Evolutionary conservation across 1,140 invertebrate genomes (phyloP).

Genomic region (Drosophila pandora): DNA sequence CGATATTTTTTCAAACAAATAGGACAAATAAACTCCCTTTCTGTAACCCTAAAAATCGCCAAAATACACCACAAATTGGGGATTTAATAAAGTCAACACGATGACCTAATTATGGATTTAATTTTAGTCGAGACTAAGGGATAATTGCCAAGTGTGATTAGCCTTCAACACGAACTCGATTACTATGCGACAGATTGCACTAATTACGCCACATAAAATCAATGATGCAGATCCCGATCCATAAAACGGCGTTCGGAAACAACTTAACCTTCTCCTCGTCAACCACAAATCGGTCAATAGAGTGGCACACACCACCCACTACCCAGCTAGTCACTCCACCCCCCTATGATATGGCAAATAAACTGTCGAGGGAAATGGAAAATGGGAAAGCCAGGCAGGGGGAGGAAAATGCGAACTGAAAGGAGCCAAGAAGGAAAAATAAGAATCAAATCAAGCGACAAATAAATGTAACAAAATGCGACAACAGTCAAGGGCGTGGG

Average conservation of each 20-base stretch:
- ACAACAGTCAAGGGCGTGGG: conserved; percentile 35
- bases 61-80: no score
- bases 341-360: conserved; percentile 45
- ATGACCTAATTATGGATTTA: background rate
- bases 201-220: conserved; percentile 56
- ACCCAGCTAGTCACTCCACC: background rate
- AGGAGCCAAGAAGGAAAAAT: conserved; percentile 21
- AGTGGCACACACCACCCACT: conserved; percentile 10
- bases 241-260: conserved; percentile 8
- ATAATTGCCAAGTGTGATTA: conserved; percentile 1
- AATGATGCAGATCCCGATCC: conserved; percentile 45
- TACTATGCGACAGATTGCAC: conserved; percentile 41
- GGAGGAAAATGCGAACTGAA: background rate
- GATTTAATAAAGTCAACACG: no score
- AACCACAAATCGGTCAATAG: conserved; percentile 70
- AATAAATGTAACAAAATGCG: conserved; percentile 78
- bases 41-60: no score
- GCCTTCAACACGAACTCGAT: background rate
- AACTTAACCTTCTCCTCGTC: conserved; percentile 42
- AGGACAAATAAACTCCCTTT: no score
- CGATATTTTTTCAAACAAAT: no score
- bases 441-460: conserved; percentile 77
- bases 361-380: conserved; percentile 31
- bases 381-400: background rate
- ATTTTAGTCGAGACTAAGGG: background rate